Conservation (phyloP, 2,113 vertebrate genomes). For the Aegotheles bennettii region DNA sequence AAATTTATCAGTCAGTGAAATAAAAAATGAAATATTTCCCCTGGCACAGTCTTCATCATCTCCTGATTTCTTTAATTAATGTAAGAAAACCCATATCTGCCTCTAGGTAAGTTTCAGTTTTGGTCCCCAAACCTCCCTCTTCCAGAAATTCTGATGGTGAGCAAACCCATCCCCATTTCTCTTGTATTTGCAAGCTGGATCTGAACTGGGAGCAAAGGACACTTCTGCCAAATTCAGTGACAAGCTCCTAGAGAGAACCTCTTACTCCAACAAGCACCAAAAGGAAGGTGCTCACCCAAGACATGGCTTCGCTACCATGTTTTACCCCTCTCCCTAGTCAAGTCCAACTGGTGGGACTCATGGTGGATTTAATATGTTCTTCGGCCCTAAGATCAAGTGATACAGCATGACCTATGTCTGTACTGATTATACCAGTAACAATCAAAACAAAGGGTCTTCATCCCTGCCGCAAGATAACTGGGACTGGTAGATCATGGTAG, state of each 20-base stretch:
- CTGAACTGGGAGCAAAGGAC: not conserved
- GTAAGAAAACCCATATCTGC: not conserved
- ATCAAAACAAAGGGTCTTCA: not conserved
- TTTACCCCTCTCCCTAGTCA: not conserved
- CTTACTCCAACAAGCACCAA: not conserved
- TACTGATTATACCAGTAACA: not conserved
- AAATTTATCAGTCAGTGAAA: not conserved
- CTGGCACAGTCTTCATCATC: not conserved
- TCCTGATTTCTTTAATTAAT: constrained; percentile 53
- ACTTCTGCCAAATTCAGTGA: not conserved
- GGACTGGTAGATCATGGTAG: not conserved
- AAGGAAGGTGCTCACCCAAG: not conserved
- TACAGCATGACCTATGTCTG: not conserved
- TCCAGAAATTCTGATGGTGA: not conserved
- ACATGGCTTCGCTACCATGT: not conserved
- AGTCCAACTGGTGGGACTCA: not conserved
- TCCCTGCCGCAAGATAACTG: not conserved
- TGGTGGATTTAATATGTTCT: not conserved
- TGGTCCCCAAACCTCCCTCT: not conserved
- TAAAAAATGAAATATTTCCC: constrained; percentile 20
- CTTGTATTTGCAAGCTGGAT: not conserved
- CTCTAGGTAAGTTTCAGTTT: constrained; percentile 21
- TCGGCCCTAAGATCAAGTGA: not conserved
- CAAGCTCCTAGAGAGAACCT: not conserved
- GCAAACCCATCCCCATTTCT: not conserved